phyloP scores from a whole-genome alignment of 2,888 invertebrate genomes.

The Ennomos quercinarius region DNA sequence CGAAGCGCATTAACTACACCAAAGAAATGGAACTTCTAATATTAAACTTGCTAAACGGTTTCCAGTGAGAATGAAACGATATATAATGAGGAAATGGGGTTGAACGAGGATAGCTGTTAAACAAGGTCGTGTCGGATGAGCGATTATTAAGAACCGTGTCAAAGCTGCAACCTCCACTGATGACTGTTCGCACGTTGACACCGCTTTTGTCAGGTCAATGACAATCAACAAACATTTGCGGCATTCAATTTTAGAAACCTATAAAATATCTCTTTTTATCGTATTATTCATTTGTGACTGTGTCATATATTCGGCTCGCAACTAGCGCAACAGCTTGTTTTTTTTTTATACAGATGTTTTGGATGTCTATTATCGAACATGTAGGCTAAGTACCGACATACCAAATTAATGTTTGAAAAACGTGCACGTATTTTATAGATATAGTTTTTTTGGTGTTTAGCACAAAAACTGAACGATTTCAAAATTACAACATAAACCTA shows the following conservation, averaged over 20 bases:
- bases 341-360: no score
- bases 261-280: no score
- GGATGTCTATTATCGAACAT: no score
- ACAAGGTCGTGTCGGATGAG: constrained; percentile 76
- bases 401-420: no score
- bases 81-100: constrained; percentile 1
- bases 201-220: constrained; percentile 64
- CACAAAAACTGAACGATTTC: no score
- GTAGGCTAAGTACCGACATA: no score
- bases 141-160: constrained; percentile 76
- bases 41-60: background rate
- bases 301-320: no score
- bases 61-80: background rate
- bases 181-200: constrained; percentile 56
- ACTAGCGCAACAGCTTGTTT: no score
- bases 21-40: background rate
- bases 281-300: no score
- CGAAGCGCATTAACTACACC: constrained; percentile 12
- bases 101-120: constrained; percentile 41
- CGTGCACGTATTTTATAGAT: no score
- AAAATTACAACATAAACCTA: no score
- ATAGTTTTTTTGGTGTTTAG: no score
- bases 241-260: constrained; percentile 19
- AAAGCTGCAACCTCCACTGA: constrained; percentile 69
- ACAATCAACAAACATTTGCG: constrained; percentile 52